A percentile compares a stretch with the other conserved stretches of the same genome.
phyloP scores from a whole-genome alignment of 2,797 vertebrate species.

The Lacerta bilineata region DNA sequence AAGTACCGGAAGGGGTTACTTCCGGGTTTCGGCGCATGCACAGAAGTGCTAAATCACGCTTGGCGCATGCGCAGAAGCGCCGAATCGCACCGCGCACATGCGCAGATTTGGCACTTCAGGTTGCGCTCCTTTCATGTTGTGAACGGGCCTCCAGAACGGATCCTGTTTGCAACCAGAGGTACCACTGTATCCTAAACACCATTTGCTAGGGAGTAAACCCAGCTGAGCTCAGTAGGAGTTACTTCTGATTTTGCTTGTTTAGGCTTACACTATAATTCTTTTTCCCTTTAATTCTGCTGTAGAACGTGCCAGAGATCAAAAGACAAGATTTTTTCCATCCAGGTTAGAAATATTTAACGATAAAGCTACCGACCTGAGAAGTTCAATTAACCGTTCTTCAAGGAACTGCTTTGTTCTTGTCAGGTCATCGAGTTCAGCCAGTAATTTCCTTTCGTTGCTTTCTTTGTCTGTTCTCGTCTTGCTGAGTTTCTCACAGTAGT shows the following conservation, averaged over 20 bases:
- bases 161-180: too few species aligned
- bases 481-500: conserved; percentile 82
- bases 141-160: too few species aligned
- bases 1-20: too few species aligned
- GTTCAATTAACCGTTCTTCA: conserved; percentile 94
- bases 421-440: conserved; percentile 92
- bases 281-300: not conserved
- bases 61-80: too few species aligned
- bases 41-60: too few species aligned
- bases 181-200: not conserved
- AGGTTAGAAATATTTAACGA: not conserved
- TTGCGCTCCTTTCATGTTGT: too few species aligned
- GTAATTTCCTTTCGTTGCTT: conserved; percentile 82
- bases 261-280: not conserved
- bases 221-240: not conserved
- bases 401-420: conserved; percentile 90
- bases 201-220: not conserved
- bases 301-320: not conserved
- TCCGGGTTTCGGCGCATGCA: too few species aligned
- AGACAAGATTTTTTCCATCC: not conserved
- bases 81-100: too few species aligned
- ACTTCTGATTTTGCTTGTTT: not conserved
- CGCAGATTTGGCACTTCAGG: too few species aligned
- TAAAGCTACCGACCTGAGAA: conserved; percentile 85
- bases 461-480: conserved; percentile 79